Evolutionary conservation across 2,113 vertebrate genomes (phyloP).

Genomic region (Paradisaea rubra): DNA sequence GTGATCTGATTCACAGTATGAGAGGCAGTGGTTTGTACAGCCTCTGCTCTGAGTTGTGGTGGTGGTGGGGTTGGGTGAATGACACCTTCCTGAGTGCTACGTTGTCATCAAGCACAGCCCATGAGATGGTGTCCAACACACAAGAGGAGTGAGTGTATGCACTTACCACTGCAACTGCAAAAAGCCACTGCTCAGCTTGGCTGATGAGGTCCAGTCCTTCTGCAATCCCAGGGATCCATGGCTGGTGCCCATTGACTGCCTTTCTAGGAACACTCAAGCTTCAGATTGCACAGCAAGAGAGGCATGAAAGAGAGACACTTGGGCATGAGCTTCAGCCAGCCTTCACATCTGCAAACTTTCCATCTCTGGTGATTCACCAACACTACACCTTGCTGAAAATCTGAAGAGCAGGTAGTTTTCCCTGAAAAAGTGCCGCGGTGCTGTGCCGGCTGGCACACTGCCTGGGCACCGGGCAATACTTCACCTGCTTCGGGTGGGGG

Average conservation of each 20-base stretch:
- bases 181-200: not conserved
- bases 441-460: too few relatives aligned
- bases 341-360: not conserved
- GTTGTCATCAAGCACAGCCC: not conserved
- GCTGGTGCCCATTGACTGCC: not conserved
- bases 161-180: accelerated
- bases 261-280: not conserved
- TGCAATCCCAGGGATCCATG: accelerated
- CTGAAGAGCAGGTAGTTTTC: not conserved
- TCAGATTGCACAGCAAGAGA: not conserved
- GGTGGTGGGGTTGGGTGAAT: accelerated
- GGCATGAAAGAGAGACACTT: not conserved
- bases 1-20: not conserved
- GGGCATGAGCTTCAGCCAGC: accelerated
- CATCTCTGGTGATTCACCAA: too few relatives aligned
- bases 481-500: too few relatives aligned
- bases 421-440: not conserved
- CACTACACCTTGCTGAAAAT: not conserved
- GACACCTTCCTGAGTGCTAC: accelerated
- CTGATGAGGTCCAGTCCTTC: not conserved
- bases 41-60: not conserved
- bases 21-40: not conserved
- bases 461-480: too few relatives aligned
- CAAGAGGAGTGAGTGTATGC: not conserved
- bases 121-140: accelerated